Base-by-base conservation (phyloP, 2,113 vertebrate genomes). In the Pseudopodoces humilis region DNA sequence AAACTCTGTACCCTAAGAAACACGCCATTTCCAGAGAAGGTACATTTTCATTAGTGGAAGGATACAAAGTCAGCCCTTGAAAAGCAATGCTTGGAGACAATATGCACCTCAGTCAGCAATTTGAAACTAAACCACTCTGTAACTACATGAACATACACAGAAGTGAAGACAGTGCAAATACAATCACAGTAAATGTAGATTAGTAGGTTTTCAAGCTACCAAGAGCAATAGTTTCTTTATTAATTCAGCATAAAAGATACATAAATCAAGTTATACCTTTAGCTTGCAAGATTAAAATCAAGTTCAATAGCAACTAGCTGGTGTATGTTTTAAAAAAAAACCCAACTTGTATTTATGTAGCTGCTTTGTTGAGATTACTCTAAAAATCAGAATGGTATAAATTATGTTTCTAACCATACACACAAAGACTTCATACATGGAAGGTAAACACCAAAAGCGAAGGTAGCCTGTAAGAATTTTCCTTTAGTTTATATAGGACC, bases 141-240 rank as follows among this genome's bases (percentile, higher is more conserved):
- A 58, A 62, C 41, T 83, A 71, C 15, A 37, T 43, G 35, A 88
- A 62, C 2, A 23, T 52, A 94, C 22, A 65, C 13, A 77, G 43
- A 92, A 86, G 41, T 90, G 46, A 77, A 81, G 41, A 63, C 52
- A 50, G 14, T 50, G 53, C 22, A 74, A 84, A 84, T 41, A 82
- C 35, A 92, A 31, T 49, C 87, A 56, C 78, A 94, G 85, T 49
- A 95, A 92, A 90, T 43, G 24, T 52, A 39, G 69, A 77, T 56
- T 39, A 39, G 15, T 27, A 62, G 31, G 44, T 88, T 81, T 84
- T 90, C 53, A 83, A 91, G 69, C 86, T 96, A 91, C 60, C 39
- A 83, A 95, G 50, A 92, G 37, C 49, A 95, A 74, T 19, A 46
- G 33, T 91, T 95, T 76, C 74, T 97, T 97, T 97, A 97, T 97